phyloP scores from a whole-genome alignment of 2,113 vertebrate species.

The Anolis sagrei region DNA sequence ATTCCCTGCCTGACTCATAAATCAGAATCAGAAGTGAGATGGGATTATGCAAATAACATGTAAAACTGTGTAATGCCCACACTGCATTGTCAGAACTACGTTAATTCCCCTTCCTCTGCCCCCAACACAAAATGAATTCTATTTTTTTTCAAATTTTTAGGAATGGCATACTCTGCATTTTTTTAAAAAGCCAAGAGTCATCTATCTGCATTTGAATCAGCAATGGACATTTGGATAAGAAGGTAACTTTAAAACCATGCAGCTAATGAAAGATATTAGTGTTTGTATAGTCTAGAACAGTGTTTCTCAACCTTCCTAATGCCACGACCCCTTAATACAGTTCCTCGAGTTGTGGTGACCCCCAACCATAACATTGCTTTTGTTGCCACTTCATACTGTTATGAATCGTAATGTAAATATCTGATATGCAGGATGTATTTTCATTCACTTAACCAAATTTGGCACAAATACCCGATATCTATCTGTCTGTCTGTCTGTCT shows the following conservation, averaged over 20 bases:
- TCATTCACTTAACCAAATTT: too few relatives aligned
- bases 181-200: conserved; percentile 25
- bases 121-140: neutral
- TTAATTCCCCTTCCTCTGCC: neutral
- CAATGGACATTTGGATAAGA: conserved; percentile 53
- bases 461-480: too few relatives aligned
- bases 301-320: too few relatives aligned
- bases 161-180: neutral
- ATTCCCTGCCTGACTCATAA: conserved; percentile 67
- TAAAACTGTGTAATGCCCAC: conserved; percentile 40
- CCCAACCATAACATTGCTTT: too few relatives aligned
- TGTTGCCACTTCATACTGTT: too few relatives aligned
- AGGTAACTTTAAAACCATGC: conserved; percentile 49
- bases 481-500: too few relatives aligned
- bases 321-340: too few relatives aligned
- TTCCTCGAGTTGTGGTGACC: too few relatives aligned
- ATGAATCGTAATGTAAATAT: too few relatives aligned
- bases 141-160: neutral
- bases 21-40: conserved; percentile 61
- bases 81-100: conserved; percentile 1
- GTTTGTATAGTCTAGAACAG: conserved; percentile 66
- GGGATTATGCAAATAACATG: conserved; percentile 60
- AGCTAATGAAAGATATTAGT: conserved; percentile 59
- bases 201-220: conserved; percentile 24
- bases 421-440: too few relatives aligned